Evolutionary conservation across 2,113 vertebrate species (phyloP), one percentile per base, ranked within the genome.

Genomic region (Phalacrocorax aristotelis): DNA sequence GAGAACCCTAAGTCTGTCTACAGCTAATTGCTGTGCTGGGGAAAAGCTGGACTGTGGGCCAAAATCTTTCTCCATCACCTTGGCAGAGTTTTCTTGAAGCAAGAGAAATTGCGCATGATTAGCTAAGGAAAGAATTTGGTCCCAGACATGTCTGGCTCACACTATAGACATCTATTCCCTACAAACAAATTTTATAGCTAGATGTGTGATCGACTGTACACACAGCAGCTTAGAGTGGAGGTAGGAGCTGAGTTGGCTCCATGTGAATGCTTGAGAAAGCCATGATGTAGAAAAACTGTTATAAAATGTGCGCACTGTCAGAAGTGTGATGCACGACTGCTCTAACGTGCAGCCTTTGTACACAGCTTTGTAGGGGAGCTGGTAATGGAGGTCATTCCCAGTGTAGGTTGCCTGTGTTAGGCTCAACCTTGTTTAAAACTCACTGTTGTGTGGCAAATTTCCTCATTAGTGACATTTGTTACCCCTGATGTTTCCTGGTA

Each of bases 271-370:
- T 48, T 22, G 46, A 32, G 83, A 75, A 89, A 58, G 38, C 58
- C 34, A 1, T 17, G 38, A 52, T 1, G 3, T 51, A 23, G 80
- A 11, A 74, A 70, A 66, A 58, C 15, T 61, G 38, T 32, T 71
- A 4, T 65, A 11, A 79, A 75, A 27, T 14, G 34, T 44, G 23
- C 1, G 1, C 3, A 0, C 40, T 36, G 40, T 49, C 51, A n/a
- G 44, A 38, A 46, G 38, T 1, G 2, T 21, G 74, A 54, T 57
- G 17, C 20, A 38, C 0, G 5, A 17, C 19, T 13, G 44, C 48
- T 20, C 15, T 15, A 32, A 40, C 6, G 3, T 1, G 6, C 27
- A 30, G 26, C 83, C 52, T 23, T 74, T 16, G 52, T 64, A 36
- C 58, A 2, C 55, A 36, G 3, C 61, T 8, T 46, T 18, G 16